Evolutionary conservation across 2,888 invertebrate genomes (phyloP).

Genomic region (Conomelus anceps): DNA sequence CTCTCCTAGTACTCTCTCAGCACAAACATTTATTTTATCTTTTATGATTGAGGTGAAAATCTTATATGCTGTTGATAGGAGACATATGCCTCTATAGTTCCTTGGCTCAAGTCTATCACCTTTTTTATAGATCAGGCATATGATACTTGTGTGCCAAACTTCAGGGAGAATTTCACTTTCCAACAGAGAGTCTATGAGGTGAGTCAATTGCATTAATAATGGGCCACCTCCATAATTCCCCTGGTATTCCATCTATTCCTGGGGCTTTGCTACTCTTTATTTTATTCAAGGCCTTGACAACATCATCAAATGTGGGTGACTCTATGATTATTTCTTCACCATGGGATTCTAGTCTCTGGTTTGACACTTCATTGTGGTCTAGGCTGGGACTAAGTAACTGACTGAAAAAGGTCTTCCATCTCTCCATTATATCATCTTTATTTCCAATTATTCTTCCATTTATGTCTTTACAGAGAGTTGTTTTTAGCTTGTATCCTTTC

Average conservation of each 20-base stretch:
- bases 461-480: background rate
- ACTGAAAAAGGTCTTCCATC: conserved; percentile 6
- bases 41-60: conserved; percentile 15
- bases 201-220: background rate
- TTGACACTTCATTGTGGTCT: no score
- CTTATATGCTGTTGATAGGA: conserved; percentile 23
- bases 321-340: background rate
- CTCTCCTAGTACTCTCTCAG: conserved; percentile 16
- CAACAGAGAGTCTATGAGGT: background rate
- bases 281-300: background rate
- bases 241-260: background rate
- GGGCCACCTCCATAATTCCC: background rate
- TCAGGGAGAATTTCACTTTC: background rate
- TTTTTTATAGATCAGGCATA: conserved; percentile 19
- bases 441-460: conserved; percentile 61
- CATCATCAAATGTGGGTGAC: conserved; percentile 1
- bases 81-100: conserved; percentile 25
- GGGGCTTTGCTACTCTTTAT: background rate
- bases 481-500: background rate
- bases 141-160: conserved; percentile 41
- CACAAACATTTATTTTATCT: conserved; percentile 14
- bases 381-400: background rate
- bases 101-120: conserved; percentile 19
- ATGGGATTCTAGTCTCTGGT: no score
- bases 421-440: conserved; percentile 54